Evolutionary conservation across 2,888 invertebrate species (phyloP), one percentile per base, ranked within the genome.

Genomic region (Luperina nickerlii): DNA sequence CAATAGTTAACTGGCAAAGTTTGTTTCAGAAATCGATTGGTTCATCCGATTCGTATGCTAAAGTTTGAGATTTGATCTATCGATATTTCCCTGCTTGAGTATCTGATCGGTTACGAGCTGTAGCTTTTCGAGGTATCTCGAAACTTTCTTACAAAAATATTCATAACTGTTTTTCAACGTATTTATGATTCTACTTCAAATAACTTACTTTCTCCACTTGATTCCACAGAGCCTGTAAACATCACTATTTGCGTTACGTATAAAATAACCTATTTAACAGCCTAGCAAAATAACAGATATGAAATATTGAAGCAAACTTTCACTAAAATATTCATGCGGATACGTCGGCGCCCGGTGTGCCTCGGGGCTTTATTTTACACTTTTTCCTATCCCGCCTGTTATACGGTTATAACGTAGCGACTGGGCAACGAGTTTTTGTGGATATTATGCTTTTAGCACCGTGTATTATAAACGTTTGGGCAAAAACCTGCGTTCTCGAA

Each of bases 401-500:
- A 94, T 92, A 92, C 90, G 91, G 93, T 93, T 94, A 94, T 93
- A 94, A 94, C 92, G 91, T 90, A 88, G 90, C 87, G 90, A 88
- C 91, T 91, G 91, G 92, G 90, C 91, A 83, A 86, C 89, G 91
- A 93, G 92, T 96, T 96, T 96, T 96, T 96, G 95, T 91, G 92
- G 92, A 93, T 94, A 96, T 95, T 94, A 96, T 95, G 95, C 94
- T 95, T 95, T 95, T 95, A 96, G 93, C 94, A 90, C 92, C 93
- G 92, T 91, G 93, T 94, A 95, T 94, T 94, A 95, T 94, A 92
- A 94, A 91, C 94, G 95, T 92, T 93, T 90, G 92, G 92, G 71
- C 72, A 85, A 93, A 95, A 94, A 93, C 91, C 89, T 87, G 86
- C 88, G 85, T 88, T 82, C 87, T 85, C 84, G 70, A 89, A 92